phyloP scores from a whole-genome alignment of 2,113 vertebrate genomes.

The Boleophthalmus pectinirostris region DNA sequence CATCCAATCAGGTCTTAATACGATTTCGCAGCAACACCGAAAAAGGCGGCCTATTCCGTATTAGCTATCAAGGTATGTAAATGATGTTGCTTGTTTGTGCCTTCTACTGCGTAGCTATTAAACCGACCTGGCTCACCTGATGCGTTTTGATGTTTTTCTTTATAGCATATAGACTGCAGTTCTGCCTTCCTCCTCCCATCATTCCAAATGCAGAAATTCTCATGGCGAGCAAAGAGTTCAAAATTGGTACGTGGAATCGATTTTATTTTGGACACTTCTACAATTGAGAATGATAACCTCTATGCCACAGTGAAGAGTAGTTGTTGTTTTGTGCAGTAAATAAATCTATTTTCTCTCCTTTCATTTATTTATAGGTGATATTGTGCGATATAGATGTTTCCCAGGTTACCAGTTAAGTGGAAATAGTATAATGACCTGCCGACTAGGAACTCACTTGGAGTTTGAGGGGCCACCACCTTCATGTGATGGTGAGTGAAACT shows the following conservation, averaged over 20 bases:
- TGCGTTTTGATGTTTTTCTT: conserved; percentile 37
- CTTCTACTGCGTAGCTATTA: conserved; percentile 4
- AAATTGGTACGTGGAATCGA: conserved; percentile 83
- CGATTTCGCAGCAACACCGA: conserved; percentile 89
- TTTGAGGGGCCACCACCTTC: conserved; percentile 92
- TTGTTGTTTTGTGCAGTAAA: neutral
- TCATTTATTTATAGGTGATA: conserved; percentile 81
- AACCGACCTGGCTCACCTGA: conserved; percentile 8
- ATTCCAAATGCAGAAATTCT: conserved; percentile 93
- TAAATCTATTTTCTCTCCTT: neutral
- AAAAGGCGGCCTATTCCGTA: conserved; percentile 88
- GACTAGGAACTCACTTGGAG: conserved; percentile 87
- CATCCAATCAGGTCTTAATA: conserved; percentile 92
- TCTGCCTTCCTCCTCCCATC: conserved; percentile 88
- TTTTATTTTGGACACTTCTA: neutral
- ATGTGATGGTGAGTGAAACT: conserved; percentile 85
- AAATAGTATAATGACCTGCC: conserved; percentile 90
- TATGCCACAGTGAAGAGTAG: neutral
- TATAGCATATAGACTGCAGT: conserved; percentile 91
- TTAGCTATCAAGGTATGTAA: conserved; percentile 85
- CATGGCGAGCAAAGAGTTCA: conserved; percentile 93
- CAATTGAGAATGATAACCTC: neutral
- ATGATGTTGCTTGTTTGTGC: conserved; percentile 2
- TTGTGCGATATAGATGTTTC: conserved; percentile 91
- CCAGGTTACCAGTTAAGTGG: conserved; percentile 90